phyloP scores from a whole-genome alignment of 1,140 invertebrate genomes.

The Scaptomyza montana region DNA sequence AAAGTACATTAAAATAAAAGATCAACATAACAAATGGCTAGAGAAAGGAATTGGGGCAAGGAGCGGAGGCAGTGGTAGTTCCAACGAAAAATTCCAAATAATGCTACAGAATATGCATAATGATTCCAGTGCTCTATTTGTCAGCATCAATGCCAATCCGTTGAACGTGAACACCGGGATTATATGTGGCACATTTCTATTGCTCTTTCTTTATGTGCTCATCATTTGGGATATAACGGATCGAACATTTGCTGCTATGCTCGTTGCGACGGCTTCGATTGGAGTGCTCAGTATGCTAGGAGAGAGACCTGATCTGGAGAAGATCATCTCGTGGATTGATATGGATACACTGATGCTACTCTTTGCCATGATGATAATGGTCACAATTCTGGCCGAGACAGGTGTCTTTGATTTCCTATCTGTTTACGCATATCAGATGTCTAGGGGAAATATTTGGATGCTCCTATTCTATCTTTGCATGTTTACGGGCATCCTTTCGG shows the following conservation, averaged over 20 bases:
- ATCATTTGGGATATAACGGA: conserved; percentile 93
- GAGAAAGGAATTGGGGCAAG: not conserved
- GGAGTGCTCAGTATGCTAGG: conserved; percentile 89
- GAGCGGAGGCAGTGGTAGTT: not conserved
- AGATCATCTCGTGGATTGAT: conserved; percentile 93
- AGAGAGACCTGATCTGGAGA: conserved; percentile 88
- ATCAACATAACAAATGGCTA: too few species aligned
- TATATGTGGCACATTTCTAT: conserved; percentile 87
- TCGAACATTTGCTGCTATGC: conserved; percentile 90
- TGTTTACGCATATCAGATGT: conserved; percentile 86
- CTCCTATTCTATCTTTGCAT: conserved; percentile 90
- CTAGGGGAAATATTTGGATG: conserved; percentile 91
- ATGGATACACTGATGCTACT: conserved; percentile 91
- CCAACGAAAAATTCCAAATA: not conserved
- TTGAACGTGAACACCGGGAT: conserved; percentile 84
- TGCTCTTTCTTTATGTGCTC: conserved; percentile 89
- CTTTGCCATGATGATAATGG: conserved; percentile 95
- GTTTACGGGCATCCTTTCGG: conserved; percentile 90
- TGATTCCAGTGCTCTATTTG: not conserved
- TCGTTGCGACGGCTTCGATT: conserved; percentile 89
- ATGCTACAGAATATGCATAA: not conserved
- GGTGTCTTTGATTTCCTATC: conserved; percentile 94
- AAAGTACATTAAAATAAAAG: not conserved
- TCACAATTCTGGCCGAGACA: conserved; percentile 92
- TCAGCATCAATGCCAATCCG: not conserved